phyloP scores from a whole-genome alignment of 2,888 invertebrate genomes.

The Rhagophthalmus giganteus region DNA sequence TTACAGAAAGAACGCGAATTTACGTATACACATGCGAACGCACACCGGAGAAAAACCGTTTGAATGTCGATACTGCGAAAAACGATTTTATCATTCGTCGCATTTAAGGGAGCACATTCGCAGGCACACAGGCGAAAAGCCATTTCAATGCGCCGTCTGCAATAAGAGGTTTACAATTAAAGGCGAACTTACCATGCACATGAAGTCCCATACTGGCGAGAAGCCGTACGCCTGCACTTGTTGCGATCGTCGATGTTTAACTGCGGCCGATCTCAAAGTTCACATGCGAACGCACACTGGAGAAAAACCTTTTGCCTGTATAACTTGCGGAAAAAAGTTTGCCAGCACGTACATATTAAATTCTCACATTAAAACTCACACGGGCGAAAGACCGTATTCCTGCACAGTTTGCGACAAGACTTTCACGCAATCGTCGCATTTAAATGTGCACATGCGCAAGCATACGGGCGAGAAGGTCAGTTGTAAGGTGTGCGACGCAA shows the following conservation, averaged over 20 bases:
- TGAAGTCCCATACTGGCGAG: conserved; percentile 59
- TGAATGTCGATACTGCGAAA: conserved; percentile 53
- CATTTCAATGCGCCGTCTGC: conserved; percentile 51
- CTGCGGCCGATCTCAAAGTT: conserved; percentile 57
- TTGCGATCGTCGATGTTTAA: conserved; percentile 62
- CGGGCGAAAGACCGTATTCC: conserved; percentile 64
- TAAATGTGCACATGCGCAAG: conserved; percentile 61
- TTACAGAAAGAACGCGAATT: conserved; percentile 51
- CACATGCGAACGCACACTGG: conserved; percentile 57
- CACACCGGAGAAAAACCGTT: conserved; percentile 54
- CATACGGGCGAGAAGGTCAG: conserved; percentile 55
- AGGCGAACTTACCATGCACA: conserved; percentile 56
- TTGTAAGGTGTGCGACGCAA: conserved; percentile 49
- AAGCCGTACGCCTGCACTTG: conserved; percentile 61
- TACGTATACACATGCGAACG: conserved; percentile 51
- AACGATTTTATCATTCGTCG: conserved; percentile 52
- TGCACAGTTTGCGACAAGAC: conserved; percentile 62
- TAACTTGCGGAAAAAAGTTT: conserved; percentile 57
- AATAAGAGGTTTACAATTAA: conserved; percentile 51
- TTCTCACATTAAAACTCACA: conserved; percentile 65
- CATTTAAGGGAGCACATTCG: conserved; percentile 51
- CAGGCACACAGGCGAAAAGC: conserved; percentile 52
- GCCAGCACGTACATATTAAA: conserved; percentile 64
- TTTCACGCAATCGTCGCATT: conserved; percentile 65
- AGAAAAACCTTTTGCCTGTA: conserved; percentile 50